A percentile compares a stretch with the other conserved stretches of the same genome.
Conservation (phyloP, 1,140 invertebrate genomes). For the Ceratosolen solmsi region DNA sequence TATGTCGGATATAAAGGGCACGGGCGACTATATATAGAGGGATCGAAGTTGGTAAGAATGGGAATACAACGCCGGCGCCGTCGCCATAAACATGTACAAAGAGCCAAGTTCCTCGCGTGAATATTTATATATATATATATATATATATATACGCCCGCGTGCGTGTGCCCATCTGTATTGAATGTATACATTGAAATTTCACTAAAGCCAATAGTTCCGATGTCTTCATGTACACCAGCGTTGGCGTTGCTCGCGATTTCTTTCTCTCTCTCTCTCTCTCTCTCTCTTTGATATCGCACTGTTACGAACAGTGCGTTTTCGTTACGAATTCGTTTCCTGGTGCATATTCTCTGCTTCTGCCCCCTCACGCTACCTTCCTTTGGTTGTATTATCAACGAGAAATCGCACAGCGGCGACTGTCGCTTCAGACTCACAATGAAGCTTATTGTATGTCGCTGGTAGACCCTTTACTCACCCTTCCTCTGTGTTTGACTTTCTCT, state of each 20-base stretch:
- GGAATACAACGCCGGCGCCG: background rate
- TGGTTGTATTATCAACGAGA: background rate
- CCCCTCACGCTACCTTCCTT: background rate
- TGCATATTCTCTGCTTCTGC: background rate
- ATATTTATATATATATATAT: background rate
- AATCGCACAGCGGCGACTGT: background rate
- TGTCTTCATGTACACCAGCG: background rate
- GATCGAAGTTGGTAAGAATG: background rate
- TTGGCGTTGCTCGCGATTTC: background rate
- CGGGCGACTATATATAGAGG: background rate
- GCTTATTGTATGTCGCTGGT: background rate
- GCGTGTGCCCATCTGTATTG: background rate
- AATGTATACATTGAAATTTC: background rate
- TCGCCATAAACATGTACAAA: background rate
- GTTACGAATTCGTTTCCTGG: slow-evolving; percentile 28
- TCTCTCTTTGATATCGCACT: background rate
- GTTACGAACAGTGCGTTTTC: too few relatives aligned
- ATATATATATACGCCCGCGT: background rate
- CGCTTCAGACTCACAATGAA: slow-evolving; percentile 14
- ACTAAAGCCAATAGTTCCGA: background rate
- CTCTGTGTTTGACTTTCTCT: background rate
- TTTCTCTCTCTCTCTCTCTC: too few relatives aligned
- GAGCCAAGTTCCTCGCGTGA: background rate
- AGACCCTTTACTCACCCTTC: slow-evolving; percentile 2
- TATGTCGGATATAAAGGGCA: background rate